Percentiles rank a stretch among this genome's conserved stretches.
phyloP scores from a whole-genome alignment of 2,888 invertebrate genomes.

The Dicyrtoma fusca region DNA sequence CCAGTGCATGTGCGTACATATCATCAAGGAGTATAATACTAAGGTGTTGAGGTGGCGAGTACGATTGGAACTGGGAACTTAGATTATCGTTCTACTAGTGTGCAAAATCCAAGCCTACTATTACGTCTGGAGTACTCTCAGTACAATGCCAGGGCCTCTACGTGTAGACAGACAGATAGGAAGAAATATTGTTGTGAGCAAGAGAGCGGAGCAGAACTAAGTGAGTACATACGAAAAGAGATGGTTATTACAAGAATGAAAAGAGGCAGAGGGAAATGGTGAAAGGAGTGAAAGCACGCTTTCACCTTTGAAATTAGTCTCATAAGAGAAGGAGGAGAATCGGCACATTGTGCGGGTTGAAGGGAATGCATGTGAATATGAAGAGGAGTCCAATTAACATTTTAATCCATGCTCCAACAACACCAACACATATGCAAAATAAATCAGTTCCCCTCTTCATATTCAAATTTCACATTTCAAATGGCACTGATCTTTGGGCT shows the following conservation, averaged over 20 bases:
- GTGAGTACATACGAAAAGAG: background rate
- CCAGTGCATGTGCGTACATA: no score
- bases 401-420: slow-evolving; percentile 42
- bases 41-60: no score
- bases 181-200: background rate
- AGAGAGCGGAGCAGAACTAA: slow-evolving; percentile 3
- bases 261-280: slow-evolving; percentile 22
- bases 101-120: no score
- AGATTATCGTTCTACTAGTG: no score
- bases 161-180: no score
- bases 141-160: no score
- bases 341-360: slow-evolving; percentile 23
- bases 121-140: no score
- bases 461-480: slow-evolving; percentile 28
- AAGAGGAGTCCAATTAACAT: slow-evolving; percentile 47
- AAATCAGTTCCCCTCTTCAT: slow-evolving; percentile 41
- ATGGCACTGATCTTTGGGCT: slow-evolving; percentile 24
- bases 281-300: slow-evolving; percentile 30
- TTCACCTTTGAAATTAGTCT: slow-evolving; percentile 45
- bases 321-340: slow-evolving; percentile 26
- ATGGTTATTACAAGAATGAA: slow-evolving; percentile 18
- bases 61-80: no score
- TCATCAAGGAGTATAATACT: no score
- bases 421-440: slow-evolving; percentile 43
- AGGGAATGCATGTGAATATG: slow-evolving; percentile 40